Evolutionary conservation across 1,140 invertebrate genomes (phyloP), one percentile per base, ranked within the genome.

Genomic region (Leptopilina boulardi): DNA sequence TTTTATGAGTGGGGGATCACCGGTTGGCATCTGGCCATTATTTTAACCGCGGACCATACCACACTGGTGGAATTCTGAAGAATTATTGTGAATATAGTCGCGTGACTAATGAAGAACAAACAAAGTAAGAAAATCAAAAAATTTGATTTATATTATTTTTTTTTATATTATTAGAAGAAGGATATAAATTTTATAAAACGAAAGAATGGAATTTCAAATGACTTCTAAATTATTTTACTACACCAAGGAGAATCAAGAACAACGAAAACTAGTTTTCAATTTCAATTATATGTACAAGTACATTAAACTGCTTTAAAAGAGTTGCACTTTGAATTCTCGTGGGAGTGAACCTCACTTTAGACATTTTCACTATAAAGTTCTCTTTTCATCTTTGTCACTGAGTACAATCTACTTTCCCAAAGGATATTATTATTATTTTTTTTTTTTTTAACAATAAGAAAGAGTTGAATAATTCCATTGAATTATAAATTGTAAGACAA

Each of bases 1-100:
- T 74, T 70, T 74, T 30, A 51, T n/a, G 18, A 47, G 41, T 34
- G 42, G n/a, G 41, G 74, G 73, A 19, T 51, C 47, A 41, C 66
- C 19, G 74, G 26, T 84, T 87, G 85, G 86, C 82, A 70, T 15
- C 0, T 42, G 74, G 71, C 78, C 80, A 74, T 87, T 84, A 85
- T 81, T 70, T n/a, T 30, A 38, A 30, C 26, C 23, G 1, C 0
- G 30, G 18, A 83, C 84, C 84, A 86, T 80, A 41, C 26, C 54
- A 56, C 81, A n/a, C n/a, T 38, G 5, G 34, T 83, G 83, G 85
- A 85, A 85, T 82, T 71, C 41, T 80, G 73, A 47, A 77, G 76
- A 76, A 38, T 38, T 38, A 38, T 70, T 77, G 66, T 30, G n/a
- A 30, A 73, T 74, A 73, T 74, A 79, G 71, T 70, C 66, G 23